Evolutionary conservation across 2,113 vertebrate species (phyloP).

Genomic region (Psettodes erumei): DNA sequence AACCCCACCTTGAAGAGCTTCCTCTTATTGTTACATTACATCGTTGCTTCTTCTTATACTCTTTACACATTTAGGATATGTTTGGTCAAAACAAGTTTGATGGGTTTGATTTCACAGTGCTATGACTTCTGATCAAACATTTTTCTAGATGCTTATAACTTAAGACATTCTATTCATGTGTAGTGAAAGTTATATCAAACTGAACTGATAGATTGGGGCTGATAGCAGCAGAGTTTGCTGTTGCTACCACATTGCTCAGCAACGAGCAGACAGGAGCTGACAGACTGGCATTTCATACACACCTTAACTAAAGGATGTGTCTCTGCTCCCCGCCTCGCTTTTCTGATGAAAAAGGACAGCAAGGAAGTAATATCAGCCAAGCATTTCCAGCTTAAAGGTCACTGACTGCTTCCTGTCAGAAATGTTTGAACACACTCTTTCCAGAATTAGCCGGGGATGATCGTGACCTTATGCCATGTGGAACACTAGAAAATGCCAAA

Average conservation of each 20-base stretch:
- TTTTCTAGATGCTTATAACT: background rate
- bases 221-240: conserved; percentile 21
- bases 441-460: conserved; percentile 36
- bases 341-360: conserved; percentile 55
- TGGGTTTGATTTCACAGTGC: background rate
- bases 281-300: conserved; percentile 72
- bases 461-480: conserved; percentile 25
- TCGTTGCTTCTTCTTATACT: no score
- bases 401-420: conserved; percentile 61
- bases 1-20: conserved; percentile 4
- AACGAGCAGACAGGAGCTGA: conserved; percentile 54
- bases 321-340: conserved; percentile 24
- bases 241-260: background rate
- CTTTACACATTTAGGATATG: background rate
- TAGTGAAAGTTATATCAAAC: conserved; percentile 16
- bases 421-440: conserved; percentile 33
- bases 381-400: conserved; percentile 73
- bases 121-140: background rate
- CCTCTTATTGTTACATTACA: background rate
- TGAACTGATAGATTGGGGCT: conserved; percentile 6
- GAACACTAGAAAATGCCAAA: conserved; percentile 39
- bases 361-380: conserved; percentile 28
- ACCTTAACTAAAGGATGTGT: conserved; percentile 56
- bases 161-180: background rate
- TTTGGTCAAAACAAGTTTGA: background rate